Conservation (phyloP, 1,140 invertebrate species). For the Drosophila paulistorum region DNA sequence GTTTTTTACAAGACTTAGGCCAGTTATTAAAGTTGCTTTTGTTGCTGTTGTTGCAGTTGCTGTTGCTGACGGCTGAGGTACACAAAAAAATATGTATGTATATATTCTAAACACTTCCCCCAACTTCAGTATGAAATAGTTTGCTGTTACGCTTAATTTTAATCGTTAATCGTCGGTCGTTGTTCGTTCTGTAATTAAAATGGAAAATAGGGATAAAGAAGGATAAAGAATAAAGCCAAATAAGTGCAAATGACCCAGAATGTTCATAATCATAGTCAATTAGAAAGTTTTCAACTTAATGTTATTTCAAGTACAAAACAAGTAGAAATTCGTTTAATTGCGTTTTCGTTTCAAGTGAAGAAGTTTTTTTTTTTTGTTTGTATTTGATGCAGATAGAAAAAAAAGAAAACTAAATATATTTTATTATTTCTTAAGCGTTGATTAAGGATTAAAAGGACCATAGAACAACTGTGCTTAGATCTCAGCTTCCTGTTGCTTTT, state of each 20-base stretch:
- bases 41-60: constrained; percentile 20
- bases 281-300: neutral
- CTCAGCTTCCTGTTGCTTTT: too few species aligned
- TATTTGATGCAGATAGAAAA: too few species aligned
- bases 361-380: too few species aligned
- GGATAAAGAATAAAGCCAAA: neutral
- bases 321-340: neutral
- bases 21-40: constrained; percentile 41
- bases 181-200: constrained; percentile 74
- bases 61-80: constrained; percentile 26
- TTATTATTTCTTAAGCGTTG: too few species aligned
- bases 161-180: constrained; percentile 77
- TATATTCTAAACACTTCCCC: constrained; percentile 56
- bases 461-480: too few species aligned
- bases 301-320: neutral
- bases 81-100: constrained; percentile 14
- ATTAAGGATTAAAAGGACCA: too few species aligned
- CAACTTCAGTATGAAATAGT: constrained; percentile 50
- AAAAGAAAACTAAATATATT: too few species aligned
- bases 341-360: too few species aligned
- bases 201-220: constrained; percentile 33
- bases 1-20: constrained; percentile 27
- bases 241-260: neutral
- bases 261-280: constrained; percentile 1
- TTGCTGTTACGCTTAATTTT: constrained; percentile 57